Percentiles rank a stretch among this genome's conserved stretches.
Conservation (phyloP, 2,888 invertebrate genomes). For the Eupelmus urozonus region DNA sequence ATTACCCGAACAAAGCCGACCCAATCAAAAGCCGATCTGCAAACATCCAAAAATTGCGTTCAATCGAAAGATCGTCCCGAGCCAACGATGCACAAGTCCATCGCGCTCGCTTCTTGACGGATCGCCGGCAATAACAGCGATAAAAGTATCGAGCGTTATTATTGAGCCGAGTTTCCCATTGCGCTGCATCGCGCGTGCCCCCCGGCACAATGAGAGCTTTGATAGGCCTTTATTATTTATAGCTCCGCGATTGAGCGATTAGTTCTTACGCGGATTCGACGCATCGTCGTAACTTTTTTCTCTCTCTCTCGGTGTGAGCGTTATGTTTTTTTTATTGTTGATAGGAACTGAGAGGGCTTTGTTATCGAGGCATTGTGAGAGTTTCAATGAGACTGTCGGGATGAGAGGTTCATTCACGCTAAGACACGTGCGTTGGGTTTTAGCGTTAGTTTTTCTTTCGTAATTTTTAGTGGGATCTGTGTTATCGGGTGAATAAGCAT, state of each 20-base stretch:
- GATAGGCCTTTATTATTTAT: slow-evolving; percentile 39
- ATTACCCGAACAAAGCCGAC: too few relatives aligned
- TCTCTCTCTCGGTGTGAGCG: too few relatives aligned
- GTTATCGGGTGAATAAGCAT: too few relatives aligned
- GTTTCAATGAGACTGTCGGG: slow-evolving; percentile 16
- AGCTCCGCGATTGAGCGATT: slow-evolving; percentile 23
- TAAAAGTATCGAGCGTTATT: slow-evolving; percentile 51
- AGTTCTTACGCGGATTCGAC: not conserved
- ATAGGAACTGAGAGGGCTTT: not conserved
- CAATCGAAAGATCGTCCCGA: slow-evolving; percentile 36
- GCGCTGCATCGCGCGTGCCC: not conserved
- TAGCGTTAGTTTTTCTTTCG: too few relatives aligned
- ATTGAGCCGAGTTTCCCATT: slow-evolving; percentile 28
- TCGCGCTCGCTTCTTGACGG: slow-evolving; percentile 19
- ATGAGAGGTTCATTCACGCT: slow-evolving; percentile 5
- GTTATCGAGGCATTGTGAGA: slow-evolving; percentile 7
- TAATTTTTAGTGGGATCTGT: not conserved
- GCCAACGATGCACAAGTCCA: not conserved
- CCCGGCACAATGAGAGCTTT: slow-evolving; percentile 16
- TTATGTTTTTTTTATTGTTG: not conserved
- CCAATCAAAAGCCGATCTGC: too few relatives aligned
- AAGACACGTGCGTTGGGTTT: not conserved
- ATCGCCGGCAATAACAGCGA: slow-evolving; percentile 39
- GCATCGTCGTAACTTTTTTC: slow-evolving; percentile 15
- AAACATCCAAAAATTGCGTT: not conserved